phyloP scores from a whole-genome alignment of 2,888 invertebrate genomes.

The Cynaeus angustus region DNA sequence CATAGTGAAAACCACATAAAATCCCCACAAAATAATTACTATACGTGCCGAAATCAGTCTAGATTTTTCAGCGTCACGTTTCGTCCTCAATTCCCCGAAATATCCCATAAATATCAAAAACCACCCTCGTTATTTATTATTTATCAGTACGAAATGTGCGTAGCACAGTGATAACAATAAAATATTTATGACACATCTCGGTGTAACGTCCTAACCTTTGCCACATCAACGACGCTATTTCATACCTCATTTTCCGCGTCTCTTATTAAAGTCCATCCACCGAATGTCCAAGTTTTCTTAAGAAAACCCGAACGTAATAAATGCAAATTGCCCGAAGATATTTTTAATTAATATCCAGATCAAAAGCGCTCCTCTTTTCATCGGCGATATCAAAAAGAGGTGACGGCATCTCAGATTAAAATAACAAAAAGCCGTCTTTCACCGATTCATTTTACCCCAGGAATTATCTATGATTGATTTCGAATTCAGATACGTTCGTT shows the following conservation, averaged over 20 bases:
- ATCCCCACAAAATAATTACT: too few relatives aligned
- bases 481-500: conserved; percentile 8
- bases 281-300: background rate
- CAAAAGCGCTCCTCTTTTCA: conserved; percentile 24
- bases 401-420: conserved; percentile 17
- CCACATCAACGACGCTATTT: conserved; percentile 4
- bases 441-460: background rate
- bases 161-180: conserved; percentile 12
- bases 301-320: conserved; percentile 27
- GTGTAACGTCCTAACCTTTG: background rate
- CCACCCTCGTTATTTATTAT: conserved; percentile 11
- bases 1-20: too few relatives aligned
- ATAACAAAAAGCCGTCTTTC: background rate
- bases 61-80: conserved; percentile 1
- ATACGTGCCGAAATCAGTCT: background rate
- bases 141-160: conserved; percentile 12
- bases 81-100: background rate
- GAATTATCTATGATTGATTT: background rate
- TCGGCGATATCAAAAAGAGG: conserved; percentile 19
- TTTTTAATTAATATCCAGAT: conserved; percentile 45
- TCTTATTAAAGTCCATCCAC: conserved; percentile 9
- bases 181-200: conserved; percentile 19
- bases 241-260: conserved; percentile 1
- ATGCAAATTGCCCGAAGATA: conserved; percentile 43
- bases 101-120: conserved; percentile 19